Evolutionary conservation across 1,140 invertebrate species (phyloP), one percentile per base, ranked within the genome.

Genomic region (Cherax quadricarinatus): DNA sequence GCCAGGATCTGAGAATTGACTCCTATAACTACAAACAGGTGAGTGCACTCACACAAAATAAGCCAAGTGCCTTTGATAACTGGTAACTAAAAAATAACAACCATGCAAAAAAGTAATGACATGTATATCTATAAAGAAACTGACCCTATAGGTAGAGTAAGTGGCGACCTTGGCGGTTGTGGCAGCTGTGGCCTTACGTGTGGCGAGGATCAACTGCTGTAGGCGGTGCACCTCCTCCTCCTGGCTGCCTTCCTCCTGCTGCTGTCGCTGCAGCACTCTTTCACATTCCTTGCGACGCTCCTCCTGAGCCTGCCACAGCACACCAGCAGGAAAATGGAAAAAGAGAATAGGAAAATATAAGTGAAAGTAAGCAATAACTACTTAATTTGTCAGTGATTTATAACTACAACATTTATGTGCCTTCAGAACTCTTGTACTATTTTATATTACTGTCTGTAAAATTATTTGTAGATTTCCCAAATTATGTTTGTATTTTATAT

Each of bases 151-250:
- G 0, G 89, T 91, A 24, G 83, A 91, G 57, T 91, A 91, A 10
- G 89, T 91, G 49, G 89, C 70, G 73, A 91, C 89, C 41, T 91
- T 91, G 73, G 82, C 89, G 3, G 81, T 91, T 24, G 89, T 91
- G 49, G 82, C 82, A n/a, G 82, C 82, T 4, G 89, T 91, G 51
- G 66, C 48, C 16, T 70, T 86, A 0, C 83, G 70, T 7, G 89
- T 86, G 70, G 49, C 30, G 53, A 62, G 73, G 70, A 91, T 91
- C 7, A 78, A 70, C 53, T 80, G 21, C 73, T 91, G 89, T 3
- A 91, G 83, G 9, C 83, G 30, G 0, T 84, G 16, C 53, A 91
- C 83, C 30, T 86, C 70, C 51, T 86, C 51, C 18, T 79, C 82
- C 30, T 79, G 89, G 16, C 7, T n/a, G 49, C 48, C 75, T 14